Evolutionary conservation across 1,140 invertebrate genomes (phyloP).

Genomic region (Leptopilina boulardi): DNA sequence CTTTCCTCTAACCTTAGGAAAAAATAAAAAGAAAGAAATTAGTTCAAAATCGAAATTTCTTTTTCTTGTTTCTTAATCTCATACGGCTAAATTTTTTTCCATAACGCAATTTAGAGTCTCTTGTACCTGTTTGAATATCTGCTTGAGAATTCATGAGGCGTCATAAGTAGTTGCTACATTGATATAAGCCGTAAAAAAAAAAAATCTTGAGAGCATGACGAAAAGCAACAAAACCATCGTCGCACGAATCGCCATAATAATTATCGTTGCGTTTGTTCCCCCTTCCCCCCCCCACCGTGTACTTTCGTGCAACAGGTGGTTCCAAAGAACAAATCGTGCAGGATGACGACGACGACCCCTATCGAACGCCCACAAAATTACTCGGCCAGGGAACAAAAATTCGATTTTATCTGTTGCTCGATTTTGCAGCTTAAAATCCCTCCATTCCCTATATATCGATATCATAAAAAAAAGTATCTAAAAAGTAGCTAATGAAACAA

Average conservation of each 20-base stretch:
- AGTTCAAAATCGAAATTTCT: background rate
- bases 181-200: slow-evolving; percentile 24
- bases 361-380: slow-evolving; percentile 37
- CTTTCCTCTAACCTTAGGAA: too few relatives aligned
- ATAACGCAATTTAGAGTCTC: too few relatives aligned
- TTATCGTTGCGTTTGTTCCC: slow-evolving; percentile 50
- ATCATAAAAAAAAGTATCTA: background rate
- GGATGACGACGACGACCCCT: slow-evolving; percentile 55
- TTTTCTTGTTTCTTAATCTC: background rate
- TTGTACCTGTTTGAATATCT: background rate
- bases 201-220: slow-evolving; percentile 20
- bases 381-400: slow-evolving; percentile 15
- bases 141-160: background rate
- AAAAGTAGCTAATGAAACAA: background rate
- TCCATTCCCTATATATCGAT: background rate
- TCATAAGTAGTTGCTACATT: background rate
- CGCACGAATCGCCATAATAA: slow-evolving; percentile 49
- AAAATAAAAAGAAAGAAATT: too few relatives aligned
- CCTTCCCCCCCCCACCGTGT: background rate
- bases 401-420: slow-evolving; percentile 15
- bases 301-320: slow-evolving; percentile 52
- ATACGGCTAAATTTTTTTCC: too few relatives aligned
- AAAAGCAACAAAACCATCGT: slow-evolving; percentile 5
- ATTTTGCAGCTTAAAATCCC: background rate
- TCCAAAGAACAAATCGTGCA: slow-evolving; percentile 55